Conservation (phyloP, 37 sponge, comb jelly and placozoan species). For the Hexactinellida sp. region DNA sequence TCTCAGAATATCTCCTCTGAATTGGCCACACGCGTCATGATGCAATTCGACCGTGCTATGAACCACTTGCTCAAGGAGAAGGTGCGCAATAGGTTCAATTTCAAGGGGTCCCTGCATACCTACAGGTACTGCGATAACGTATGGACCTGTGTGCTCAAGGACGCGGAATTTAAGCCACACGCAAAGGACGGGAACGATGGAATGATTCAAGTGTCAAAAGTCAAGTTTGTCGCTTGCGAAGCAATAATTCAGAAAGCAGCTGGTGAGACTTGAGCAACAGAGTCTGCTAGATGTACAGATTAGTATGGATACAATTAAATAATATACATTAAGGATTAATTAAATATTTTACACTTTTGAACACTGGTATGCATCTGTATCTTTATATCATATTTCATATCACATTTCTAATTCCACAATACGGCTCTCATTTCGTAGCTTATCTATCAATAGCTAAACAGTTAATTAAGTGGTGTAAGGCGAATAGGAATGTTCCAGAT, state of each 20-base stretch:
- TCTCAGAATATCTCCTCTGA: constrained; percentile 63
- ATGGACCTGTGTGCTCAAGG: constrained; percentile 84
- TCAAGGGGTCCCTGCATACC: constrained; percentile 72
- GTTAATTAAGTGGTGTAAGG: too few species aligned
- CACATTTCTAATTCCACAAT: too few species aligned
- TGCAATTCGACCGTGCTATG: constrained; percentile 85
- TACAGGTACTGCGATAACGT: constrained; percentile 99
- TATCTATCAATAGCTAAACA: too few species aligned
- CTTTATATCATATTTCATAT: too few species aligned
- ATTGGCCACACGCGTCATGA: constrained; percentile 51
- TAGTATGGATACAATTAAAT: neutral
- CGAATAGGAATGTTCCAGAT: too few species aligned
- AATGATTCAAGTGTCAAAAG: constrained; percentile 27
- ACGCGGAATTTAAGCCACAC: constrained; percentile 57
- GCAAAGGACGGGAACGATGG: constrained; percentile 45
- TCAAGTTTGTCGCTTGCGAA: constrained; percentile 96
- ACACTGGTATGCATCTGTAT: constrained; percentile 11
- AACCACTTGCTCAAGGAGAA: constrained; percentile 45
- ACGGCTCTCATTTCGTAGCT: too few species aligned
- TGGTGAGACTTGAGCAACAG: neutral
- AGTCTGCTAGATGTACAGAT: neutral
- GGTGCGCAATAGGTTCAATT: constrained; percentile 51
- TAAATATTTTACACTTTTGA: constrained; percentile 12
- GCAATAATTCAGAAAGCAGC: constrained; percentile 20
- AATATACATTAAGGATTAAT: neutral